These are phyloP conservation scores for Amblyraja radiata DNA, from an alignment of 2,797 vertebrate species.

Conservation along the genomic window DNA sequence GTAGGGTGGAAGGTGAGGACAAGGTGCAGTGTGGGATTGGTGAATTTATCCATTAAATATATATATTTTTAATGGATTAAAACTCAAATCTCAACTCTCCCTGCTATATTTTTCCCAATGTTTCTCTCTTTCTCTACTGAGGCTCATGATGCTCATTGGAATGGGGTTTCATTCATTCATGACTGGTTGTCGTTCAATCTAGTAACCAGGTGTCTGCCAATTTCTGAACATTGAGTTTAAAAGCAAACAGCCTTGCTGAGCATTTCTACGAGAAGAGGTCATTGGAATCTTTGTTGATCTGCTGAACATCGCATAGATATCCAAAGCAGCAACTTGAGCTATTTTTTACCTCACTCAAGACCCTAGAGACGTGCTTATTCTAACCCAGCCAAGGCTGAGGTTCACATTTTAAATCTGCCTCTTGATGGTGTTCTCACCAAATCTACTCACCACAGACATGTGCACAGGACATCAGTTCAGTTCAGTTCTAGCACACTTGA, in stretches of 20 bases:
- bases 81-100: background rate
- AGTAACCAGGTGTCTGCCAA: background rate
- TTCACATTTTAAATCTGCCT: background rate
- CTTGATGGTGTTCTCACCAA: background rate
- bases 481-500: background rate
- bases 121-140: background rate
- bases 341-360: background rate
- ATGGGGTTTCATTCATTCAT: background rate
- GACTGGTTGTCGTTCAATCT: background rate
- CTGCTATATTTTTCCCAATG: background rate
- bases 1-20: too few relatives aligned
- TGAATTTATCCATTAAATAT: background rate
- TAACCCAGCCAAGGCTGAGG: background rate
- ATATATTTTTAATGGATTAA: background rate
- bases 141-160: background rate
- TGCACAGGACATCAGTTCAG: background rate
- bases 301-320: background rate
- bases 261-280: background rate
- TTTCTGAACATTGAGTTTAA: background rate
- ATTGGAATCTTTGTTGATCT: background rate
- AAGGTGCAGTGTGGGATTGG: background rate
- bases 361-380: background rate
- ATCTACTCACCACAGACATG: background rate
- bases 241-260: too few relatives aligned
- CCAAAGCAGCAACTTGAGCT: background rate